Percentiles rank a stretch among this genome's conserved stretches.
Evolutionary conservation across 2,797 vertebrate species (phyloP).

Genomic region (Galago senegalensis): DNA sequence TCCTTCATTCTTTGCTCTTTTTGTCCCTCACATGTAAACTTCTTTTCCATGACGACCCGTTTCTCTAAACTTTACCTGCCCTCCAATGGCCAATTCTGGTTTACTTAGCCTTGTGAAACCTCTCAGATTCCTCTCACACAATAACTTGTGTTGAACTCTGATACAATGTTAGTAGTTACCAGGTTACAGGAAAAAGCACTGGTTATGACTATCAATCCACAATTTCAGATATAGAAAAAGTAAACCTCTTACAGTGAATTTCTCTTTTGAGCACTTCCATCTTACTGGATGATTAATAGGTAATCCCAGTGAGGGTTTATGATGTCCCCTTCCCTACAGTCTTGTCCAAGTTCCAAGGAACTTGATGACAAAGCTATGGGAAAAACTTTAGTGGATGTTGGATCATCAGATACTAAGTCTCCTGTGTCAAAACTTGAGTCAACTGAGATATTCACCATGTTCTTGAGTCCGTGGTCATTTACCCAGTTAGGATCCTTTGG

Average conservation of each 20-base stretch:
- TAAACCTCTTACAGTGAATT: background rate
- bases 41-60: background rate
- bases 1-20: background rate
- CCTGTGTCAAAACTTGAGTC: background rate
- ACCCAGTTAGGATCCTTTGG: background rate
- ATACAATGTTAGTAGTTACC: background rate
- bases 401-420: background rate
- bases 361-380: background rate
- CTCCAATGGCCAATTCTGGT: background rate
- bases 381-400: background rate
- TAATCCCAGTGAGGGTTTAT: background rate
- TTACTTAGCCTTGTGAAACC: background rate
- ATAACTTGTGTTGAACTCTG: background rate
- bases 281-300: background rate
- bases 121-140: background rate
- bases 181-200: background rate
- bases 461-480: background rate
- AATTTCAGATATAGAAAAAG: constrained; percentile 8
- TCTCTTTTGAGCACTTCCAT: background rate
- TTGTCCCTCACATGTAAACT: background rate
- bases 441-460: background rate
- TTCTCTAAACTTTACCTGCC: background rate
- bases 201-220: background rate
- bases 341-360: background rate
- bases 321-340: background rate